Percentiles rank a stretch among this genome's conserved stretches.
Evolutionary conservation across 37 sponge, comb jelly and placozoan genomes (phyloP).

Genomic region (Hormiphora californensis): DNA sequence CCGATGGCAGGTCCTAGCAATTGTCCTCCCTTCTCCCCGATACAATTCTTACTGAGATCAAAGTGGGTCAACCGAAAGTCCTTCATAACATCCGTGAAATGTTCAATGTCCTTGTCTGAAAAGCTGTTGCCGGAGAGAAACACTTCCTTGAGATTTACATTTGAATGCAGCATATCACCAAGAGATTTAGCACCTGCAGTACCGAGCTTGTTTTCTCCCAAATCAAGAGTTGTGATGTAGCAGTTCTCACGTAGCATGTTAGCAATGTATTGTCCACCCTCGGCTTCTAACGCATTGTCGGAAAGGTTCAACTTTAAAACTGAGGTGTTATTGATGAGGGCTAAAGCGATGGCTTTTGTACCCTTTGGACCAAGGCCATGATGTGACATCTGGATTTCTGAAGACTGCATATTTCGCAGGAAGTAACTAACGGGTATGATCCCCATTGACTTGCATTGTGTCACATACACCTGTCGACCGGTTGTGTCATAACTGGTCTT

Average conservation of each 20-base stretch:
- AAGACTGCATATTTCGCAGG: slow-evolving; percentile 55
- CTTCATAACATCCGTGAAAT: slow-evolving; percentile 67
- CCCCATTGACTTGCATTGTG: slow-evolving; percentile 70
- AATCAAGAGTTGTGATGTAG: slow-evolving; percentile 78
- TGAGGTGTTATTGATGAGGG: slow-evolving; percentile 75
- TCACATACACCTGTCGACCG: slow-evolving; percentile 71
- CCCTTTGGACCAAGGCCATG: slow-evolving; percentile 90
- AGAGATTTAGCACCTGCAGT: slow-evolving; percentile 66
- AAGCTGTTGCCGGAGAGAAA: slow-evolving; percentile 66
- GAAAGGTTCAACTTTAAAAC: slow-evolving; percentile 76
- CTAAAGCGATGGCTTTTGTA: slow-evolving; percentile 82
- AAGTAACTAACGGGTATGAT: slow-evolving; percentile 86
- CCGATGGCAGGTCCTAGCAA: slow-evolving; percentile 85
- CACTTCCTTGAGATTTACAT: slow-evolving; percentile 36
- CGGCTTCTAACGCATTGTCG: slow-evolving; percentile 85
- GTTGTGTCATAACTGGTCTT: slow-evolving; percentile 81
- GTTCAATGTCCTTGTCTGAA: slow-evolving; percentile 79
- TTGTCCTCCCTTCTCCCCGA: slow-evolving; percentile 74
- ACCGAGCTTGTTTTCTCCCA: slow-evolving; percentile 64
- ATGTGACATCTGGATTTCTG: slow-evolving; percentile 72
- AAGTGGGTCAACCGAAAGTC: slow-evolving; percentile 71
- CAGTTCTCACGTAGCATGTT: slow-evolving; percentile 96
- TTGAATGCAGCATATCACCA: slow-evolving; percentile 57
- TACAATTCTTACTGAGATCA: slow-evolving; percentile 86
- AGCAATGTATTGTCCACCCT: slow-evolving; percentile 74